Evolutionary conservation across 1,140 invertebrate genomes (phyloP).

Genomic region (Hermetia illucens): DNA sequence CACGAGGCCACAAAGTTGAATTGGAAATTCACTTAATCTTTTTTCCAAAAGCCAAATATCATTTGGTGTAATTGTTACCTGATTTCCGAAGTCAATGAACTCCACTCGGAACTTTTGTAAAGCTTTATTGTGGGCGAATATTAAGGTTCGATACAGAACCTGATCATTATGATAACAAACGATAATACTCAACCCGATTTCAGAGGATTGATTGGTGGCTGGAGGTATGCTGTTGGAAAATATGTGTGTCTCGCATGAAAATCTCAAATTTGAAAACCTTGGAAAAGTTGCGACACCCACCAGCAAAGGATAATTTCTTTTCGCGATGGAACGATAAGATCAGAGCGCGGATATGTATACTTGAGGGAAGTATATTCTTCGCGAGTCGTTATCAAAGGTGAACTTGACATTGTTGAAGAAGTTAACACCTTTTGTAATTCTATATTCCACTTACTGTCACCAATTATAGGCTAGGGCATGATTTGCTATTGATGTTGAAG

Average conservation of each 20-base stretch:
- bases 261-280: conserved; percentile 38
- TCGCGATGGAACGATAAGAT: conserved; percentile 17
- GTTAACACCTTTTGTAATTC: too few relatives aligned
- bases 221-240: conserved; percentile 40
- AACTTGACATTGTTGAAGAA: too few relatives aligned
- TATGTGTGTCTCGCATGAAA: conserved; percentile 55
- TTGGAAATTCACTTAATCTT: too few relatives aligned
- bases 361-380: conserved; percentile 28
- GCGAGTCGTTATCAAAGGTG: too few relatives aligned
- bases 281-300: conserved; percentile 46
- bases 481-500: too few relatives aligned
- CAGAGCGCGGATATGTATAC: conserved; percentile 23
- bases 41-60: conserved; percentile 52
- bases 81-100: conserved; percentile 64
- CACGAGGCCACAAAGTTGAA: too few relatives aligned
- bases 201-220: conserved; percentile 29
- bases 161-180: conserved; percentile 52
- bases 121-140: conserved; percentile 37
- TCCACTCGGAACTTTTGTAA: conserved; percentile 42
- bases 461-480: too few relatives aligned
- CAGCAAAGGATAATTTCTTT: conserved; percentile 39
- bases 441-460: too few relatives aligned
- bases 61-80: conserved; percentile 36
- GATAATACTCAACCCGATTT: conserved; percentile 43
- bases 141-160: conserved; percentile 48